phyloP scores from a whole-genome alignment of 2,797 vertebrate species.

The Siniperca undulata region DNA sequence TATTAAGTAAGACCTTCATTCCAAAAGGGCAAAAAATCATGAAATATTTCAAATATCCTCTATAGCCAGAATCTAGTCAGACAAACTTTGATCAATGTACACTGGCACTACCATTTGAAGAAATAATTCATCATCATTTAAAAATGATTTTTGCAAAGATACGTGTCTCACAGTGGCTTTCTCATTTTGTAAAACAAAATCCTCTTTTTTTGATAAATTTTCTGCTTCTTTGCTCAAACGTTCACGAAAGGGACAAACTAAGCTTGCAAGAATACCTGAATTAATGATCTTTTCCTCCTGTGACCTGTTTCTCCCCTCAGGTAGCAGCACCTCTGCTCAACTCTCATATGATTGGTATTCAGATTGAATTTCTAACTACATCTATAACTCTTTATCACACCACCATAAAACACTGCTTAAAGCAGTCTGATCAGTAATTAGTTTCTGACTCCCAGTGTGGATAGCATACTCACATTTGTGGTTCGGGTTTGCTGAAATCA shows the following conservation, averaged over 20 bases:
- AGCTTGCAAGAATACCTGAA: neutral
- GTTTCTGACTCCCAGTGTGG: constrained; percentile 13
- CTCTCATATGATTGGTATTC: constrained; percentile 21
- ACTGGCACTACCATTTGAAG: neutral
- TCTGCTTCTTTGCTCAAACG: neutral
- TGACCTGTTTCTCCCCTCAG: neutral
- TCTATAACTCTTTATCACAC: constrained; percentile 17
- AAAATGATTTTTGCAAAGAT: neutral
- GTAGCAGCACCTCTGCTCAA: constrained; percentile 15
- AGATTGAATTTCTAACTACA: constrained; percentile 27
- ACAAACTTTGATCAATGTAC: neutral
- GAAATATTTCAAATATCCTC: neutral
- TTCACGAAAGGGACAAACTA: neutral
- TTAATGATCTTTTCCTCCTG: neutral
- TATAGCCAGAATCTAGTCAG: neutral
- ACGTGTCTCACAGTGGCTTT: neutral
- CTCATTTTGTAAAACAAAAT: neutral
- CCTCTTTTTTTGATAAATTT: neutral
- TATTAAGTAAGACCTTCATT: neutral
- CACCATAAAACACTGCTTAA: neutral
- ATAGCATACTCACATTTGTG: neutral
- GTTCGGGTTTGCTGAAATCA: constrained; percentile 26
- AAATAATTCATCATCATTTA: neutral
- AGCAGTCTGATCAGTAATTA: constrained; percentile 52
- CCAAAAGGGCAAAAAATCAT: neutral